Evolutionary conservation across 1,140 invertebrate genomes (phyloP).

Genomic region (Ganaspis sp.): DNA sequence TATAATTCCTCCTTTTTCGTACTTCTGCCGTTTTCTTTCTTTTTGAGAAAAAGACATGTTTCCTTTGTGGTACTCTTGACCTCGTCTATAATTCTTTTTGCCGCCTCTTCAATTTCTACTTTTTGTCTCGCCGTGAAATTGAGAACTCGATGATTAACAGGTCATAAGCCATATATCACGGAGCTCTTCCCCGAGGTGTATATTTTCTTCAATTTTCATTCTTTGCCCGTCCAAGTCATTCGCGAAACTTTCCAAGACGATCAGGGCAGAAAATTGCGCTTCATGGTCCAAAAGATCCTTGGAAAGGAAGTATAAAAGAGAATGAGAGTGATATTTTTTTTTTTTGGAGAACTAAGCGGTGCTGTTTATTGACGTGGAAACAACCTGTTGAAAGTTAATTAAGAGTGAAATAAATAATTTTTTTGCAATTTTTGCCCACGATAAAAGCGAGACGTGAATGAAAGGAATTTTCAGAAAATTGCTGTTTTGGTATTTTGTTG

Average conservation of each 20-base stretch:
- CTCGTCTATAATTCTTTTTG: too few relatives aligned
- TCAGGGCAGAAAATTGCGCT: neutral
- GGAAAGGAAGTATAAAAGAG: neutral
- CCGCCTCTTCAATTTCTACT: conserved; percentile 41
- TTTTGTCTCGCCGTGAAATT: conserved; percentile 34
- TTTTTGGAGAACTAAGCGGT: neutral
- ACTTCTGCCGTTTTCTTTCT: conserved; percentile 29
- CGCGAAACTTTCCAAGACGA: neutral
- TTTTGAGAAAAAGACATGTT: too few relatives aligned
- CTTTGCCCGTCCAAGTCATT: neutral
- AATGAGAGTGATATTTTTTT: neutral
- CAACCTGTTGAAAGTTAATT: neutral
- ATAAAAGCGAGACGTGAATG: neutral
- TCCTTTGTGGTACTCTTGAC: too few relatives aligned
- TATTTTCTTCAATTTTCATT: conserved; percentile 11
- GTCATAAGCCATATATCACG: neutral
- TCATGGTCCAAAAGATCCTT: neutral
- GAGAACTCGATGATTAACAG: neutral
- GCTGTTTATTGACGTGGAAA: neutral
- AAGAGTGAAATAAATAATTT: neutral
- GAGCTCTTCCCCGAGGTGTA: neutral
- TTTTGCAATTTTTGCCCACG: neutral
- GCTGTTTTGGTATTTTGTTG: neutral
- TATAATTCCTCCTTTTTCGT: too few relatives aligned
- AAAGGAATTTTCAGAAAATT: neutral